phyloP scores from a whole-genome alignment of 2,888 invertebrate species.

The Euproctis similis region DNA sequence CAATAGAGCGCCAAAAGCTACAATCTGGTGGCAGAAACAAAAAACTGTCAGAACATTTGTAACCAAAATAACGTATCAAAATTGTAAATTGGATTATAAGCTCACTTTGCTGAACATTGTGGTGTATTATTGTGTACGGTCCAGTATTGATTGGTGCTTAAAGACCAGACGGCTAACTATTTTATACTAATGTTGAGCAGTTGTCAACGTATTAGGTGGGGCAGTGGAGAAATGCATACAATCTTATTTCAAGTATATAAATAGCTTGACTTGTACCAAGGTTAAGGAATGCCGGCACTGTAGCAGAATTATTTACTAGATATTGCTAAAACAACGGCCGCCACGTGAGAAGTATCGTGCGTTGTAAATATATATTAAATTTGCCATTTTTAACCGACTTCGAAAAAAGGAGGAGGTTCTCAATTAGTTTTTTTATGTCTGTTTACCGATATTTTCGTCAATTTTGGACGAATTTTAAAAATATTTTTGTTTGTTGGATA shows the following conservation, averaged over 20 bases:
- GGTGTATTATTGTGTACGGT: slow-evolving; percentile 17
- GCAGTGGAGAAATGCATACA: slow-evolving; percentile 20
- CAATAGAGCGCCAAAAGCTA: slow-evolving; percentile 23
- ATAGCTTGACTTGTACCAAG: slow-evolving; percentile 11
- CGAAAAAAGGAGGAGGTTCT: too few species aligned
- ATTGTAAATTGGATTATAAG: slow-evolving; percentile 1
- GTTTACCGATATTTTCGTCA: too few species aligned
- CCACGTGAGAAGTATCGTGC: too few species aligned
- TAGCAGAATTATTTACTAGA: too few species aligned
- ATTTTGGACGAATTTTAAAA: too few species aligned
- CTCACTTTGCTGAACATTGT: slow-evolving; percentile 40
- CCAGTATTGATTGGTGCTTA: slow-evolving; percentile 28
- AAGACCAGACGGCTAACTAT: slow-evolving; percentile 16
- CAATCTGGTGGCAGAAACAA: slow-evolving; percentile 16
- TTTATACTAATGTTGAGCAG: slow-evolving; percentile 21
- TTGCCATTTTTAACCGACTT: too few species aligned
- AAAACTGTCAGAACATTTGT: too few species aligned
- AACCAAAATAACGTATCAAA: too few species aligned
- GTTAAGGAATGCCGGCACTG: slow-evolving; percentile 4
- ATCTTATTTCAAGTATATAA: slow-evolving; percentile 17
- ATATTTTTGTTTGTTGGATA: too few species aligned
- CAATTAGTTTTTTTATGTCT: too few species aligned
- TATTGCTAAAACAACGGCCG: too few species aligned
- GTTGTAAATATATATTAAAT: too few species aligned
- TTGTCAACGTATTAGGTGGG: slow-evolving; percentile 19